Evolutionary conservation across 2,888 invertebrate species (phyloP).

Genomic region (Agrochola macilenta): DNA sequence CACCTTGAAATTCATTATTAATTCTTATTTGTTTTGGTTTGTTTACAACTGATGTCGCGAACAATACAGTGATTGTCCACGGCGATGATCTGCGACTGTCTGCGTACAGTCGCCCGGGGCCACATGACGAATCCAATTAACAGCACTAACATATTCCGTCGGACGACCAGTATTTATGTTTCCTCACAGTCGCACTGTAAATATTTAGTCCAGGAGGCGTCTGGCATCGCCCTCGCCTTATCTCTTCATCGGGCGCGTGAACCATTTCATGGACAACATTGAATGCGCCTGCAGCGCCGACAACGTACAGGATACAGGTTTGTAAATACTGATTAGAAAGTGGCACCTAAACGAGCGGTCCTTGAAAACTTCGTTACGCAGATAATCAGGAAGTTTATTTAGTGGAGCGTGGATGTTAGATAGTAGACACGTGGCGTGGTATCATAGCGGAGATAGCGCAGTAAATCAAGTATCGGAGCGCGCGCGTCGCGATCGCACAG

Average conservation of each 20-base stretch:
- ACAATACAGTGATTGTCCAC: slow-evolving; percentile 61
- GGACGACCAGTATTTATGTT: slow-evolving; percentile 87
- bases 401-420: slow-evolving; percentile 73
- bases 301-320: slow-evolving; percentile 81
- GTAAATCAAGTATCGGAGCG: slow-evolving; percentile 74
- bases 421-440: slow-evolving; percentile 76
- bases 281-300: slow-evolving; percentile 71
- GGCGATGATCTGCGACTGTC: slow-evolving; percentile 64
- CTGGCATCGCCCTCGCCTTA: slow-evolving; percentile 86
- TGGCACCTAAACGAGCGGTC: slow-evolving; percentile 77
- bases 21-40: slow-evolving; percentile 38
- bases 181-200: slow-evolving; percentile 87
- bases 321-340: slow-evolving; percentile 84
- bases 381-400: slow-evolving; percentile 80
- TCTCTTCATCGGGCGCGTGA: slow-evolving; percentile 82
- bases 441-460: slow-evolving; percentile 74
- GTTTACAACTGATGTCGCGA: slow-evolving; percentile 52
- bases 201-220: slow-evolving; percentile 87
- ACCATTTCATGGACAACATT: slow-evolving; percentile 79
- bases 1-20: slow-evolving; percentile 24
- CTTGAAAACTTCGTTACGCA: slow-evolving; percentile 78
- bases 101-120: slow-evolving; percentile 74
- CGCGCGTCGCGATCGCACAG: slow-evolving; percentile 52
- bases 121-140: slow-evolving; percentile 88
- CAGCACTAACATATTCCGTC: slow-evolving; percentile 86